These are phyloP conservation scores for Diorhabda sublineata DNA, from an alignment of 1,140 invertebrate genomes.

Conservation along the genomic window DNA sequence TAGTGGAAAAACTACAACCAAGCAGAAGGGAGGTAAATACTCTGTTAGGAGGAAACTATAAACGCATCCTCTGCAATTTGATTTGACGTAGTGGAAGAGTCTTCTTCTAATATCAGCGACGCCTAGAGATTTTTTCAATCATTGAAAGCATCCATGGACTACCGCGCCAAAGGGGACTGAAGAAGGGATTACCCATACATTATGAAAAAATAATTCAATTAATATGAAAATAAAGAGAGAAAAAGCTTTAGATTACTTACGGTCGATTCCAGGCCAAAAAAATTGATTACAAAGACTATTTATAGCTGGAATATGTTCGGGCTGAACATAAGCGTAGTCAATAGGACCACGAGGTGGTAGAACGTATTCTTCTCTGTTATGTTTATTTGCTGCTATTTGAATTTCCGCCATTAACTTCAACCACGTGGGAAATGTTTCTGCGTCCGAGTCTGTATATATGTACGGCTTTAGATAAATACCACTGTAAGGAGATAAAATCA, in stretches of 20 bases:
- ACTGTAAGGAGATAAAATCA: slow-evolving; percentile 59
- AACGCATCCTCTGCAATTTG: no score
- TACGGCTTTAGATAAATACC: slow-evolving; percentile 71
- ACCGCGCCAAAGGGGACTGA: no score
- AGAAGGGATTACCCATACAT: no score
- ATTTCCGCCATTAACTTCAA: slow-evolving; percentile 69
- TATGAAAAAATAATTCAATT: no score
- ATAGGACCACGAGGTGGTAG: slow-evolving; percentile 51
- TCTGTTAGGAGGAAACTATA: no score
- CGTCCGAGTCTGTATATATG: slow-evolving; percentile 75
- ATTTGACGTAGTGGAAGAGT: no score
- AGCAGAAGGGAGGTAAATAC: no score
- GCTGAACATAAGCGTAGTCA: slow-evolving; percentile 83
- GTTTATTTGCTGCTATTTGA: slow-evolving; percentile 58
- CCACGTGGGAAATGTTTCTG: slow-evolving; percentile 61
- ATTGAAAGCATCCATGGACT: no score
- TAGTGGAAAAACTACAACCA: no score
- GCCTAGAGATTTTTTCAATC: no score
- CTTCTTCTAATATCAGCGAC: no score
- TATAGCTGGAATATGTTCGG: slow-evolving; percentile 82
- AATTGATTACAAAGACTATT: slow-evolving; percentile 76
- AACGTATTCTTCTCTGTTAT: slow-evolving; percentile 49
- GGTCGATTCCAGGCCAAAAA: slow-evolving; percentile 89
- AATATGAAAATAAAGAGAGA: no score
- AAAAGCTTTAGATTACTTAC: slow-evolving; percentile 51